These are phyloP conservation scores for Castor canadensis DNA, from an alignment of 2,113 vertebrate genomes.

Conservation along the genomic window DNA sequence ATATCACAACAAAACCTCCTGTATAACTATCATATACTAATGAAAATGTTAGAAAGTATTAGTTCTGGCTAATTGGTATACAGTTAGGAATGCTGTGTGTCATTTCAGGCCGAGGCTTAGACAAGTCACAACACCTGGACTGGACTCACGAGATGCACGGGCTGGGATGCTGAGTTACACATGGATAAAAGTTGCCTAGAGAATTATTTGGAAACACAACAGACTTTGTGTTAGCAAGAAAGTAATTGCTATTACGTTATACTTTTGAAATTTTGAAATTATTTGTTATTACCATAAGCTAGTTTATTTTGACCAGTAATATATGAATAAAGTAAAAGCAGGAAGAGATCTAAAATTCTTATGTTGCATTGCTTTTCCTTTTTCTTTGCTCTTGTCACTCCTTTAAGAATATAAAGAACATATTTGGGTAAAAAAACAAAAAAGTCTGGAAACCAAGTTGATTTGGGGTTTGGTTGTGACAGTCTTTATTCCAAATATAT, in stretches of 20 bases:
- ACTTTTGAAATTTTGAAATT: neutral
- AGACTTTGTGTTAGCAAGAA: neutral
- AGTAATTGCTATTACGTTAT: neutral
- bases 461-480: neutral
- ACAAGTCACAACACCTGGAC: neutral
- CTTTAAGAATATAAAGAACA: neutral
- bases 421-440: neutral
- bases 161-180: neutral
- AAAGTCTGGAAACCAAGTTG: neutral
- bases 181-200: neutral
- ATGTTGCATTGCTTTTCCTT: neutral
- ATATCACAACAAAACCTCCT: no score
- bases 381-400: neutral
- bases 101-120: neutral
- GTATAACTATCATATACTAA: no score
- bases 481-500: neutral
- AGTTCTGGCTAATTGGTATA: no score
- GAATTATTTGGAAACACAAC: neutral
- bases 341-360: neutral
- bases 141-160: neutral
- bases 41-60: no score
- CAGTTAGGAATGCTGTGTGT: neutral
- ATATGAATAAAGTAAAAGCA: neutral
- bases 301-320: neutral
- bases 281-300: neutral